Conservation (phyloP, 2,888 invertebrate species). For the Idaea straminata region DNA sequence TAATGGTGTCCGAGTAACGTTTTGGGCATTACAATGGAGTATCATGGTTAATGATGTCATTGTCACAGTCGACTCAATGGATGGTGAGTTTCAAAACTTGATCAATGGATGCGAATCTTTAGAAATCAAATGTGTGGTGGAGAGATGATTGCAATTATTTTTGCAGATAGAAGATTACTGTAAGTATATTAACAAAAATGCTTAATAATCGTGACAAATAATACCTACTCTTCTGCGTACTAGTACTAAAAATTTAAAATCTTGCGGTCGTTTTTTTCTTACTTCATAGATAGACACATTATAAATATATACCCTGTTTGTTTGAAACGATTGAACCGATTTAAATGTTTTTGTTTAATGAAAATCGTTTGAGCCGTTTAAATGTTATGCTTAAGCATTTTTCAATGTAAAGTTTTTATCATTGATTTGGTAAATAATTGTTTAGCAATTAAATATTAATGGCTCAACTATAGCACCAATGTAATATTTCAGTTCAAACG, state of each 20-base stretch:
- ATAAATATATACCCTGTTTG: background rate
- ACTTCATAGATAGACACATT: background rate
- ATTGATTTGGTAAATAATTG: background rate
- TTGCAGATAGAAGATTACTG: background rate
- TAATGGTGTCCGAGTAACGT: conserved; percentile 17
- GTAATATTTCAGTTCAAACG: background rate
- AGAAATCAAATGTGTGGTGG: background rate
- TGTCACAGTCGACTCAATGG: conserved; percentile 26
- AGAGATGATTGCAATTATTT: conserved; percentile 15
- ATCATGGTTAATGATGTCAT: conserved; percentile 40
- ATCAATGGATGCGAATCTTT: background rate
- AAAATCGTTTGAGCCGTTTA: too few relatives aligned
- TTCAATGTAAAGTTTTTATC: background rate
- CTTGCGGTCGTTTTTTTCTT: background rate
- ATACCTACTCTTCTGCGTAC: background rate
- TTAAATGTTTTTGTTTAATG: background rate
- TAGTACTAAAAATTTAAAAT: background rate
- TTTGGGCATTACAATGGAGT: conserved; percentile 31
- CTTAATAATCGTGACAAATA: background rate
- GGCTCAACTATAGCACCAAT: conserved; percentile 6
- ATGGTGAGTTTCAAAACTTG: background rate
- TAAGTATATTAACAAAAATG: background rate
- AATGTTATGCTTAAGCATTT: too few relatives aligned
- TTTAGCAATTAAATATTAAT: background rate
- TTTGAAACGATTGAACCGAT: background rate